Evolutionary conservation across 2,113 vertebrate species (phyloP).

Genomic region (Seriola dumerili): DNA sequence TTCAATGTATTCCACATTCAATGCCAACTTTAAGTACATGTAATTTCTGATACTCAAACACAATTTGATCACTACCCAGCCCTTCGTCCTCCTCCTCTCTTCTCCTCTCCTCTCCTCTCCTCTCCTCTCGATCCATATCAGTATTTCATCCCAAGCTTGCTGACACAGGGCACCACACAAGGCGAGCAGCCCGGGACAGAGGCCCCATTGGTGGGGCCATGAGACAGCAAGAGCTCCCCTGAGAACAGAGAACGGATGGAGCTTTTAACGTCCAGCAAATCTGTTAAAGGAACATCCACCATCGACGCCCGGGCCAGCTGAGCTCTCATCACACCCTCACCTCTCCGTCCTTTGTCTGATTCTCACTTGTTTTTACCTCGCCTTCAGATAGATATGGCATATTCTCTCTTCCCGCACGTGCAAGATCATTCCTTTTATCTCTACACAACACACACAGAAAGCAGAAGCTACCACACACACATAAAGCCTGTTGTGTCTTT

Average conservation of each 20-base stretch:
- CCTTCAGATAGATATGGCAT: background rate
- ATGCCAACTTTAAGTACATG: background rate
- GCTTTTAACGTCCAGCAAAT: slow-evolving; percentile 79
- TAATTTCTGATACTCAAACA: slow-evolving; percentile 6
- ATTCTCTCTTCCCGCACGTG: background rate
- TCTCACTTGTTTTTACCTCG: slow-evolving; percentile 30
- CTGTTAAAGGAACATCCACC: slow-evolving; percentile 75
- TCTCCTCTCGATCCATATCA: slow-evolving; percentile 27
- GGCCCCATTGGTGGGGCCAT: slow-evolving; percentile 32
- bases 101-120: background rate
- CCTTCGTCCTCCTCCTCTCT: too few relatives aligned
- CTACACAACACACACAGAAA: background rate
- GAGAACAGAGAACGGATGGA: slow-evolving; percentile 25
- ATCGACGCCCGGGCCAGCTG: slow-evolving; percentile 33
- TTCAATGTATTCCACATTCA: background rate
- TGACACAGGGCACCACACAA: slow-evolving; percentile 50
- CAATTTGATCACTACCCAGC: background rate
- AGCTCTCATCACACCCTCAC: slow-evolving; percentile 46
- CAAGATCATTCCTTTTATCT: slow-evolving; percentile 26
- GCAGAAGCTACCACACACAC: background rate
- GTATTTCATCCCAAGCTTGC: slow-evolving; percentile 55
- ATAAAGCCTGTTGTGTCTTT: background rate
- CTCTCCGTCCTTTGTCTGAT: slow-evolving; percentile 61
- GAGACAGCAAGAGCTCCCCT: slow-evolving; percentile 25
- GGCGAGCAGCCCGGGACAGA: slow-evolving; percentile 35